phyloP scores from a whole-genome alignment of 2,113 vertebrate species.

The Pontoporia blainvillei region DNA sequence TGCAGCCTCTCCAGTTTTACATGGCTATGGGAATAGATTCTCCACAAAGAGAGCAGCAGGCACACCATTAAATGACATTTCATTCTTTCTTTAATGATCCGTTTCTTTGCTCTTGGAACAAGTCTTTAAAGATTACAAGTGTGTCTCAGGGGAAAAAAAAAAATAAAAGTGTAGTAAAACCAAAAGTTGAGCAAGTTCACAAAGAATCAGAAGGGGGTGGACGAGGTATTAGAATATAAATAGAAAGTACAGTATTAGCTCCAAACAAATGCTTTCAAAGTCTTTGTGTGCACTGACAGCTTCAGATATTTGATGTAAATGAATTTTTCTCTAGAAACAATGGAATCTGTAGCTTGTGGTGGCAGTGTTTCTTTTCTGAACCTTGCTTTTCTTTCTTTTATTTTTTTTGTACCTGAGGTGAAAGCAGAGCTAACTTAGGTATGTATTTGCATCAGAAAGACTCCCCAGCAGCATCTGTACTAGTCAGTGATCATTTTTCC shows the following conservation, averaged over 20 bases:
- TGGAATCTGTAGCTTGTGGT: slow-evolving; percentile 52
- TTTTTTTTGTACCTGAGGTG: slow-evolving; percentile 52
- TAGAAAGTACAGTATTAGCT: slow-evolving; percentile 68
- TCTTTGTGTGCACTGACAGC: slow-evolving; percentile 64
- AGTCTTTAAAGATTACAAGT: slow-evolving; percentile 65
- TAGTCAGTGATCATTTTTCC: slow-evolving; percentile 52
- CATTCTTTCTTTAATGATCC: slow-evolving; percentile 47
- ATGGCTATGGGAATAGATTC: slow-evolving; percentile 6
- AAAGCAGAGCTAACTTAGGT: slow-evolving; percentile 61
- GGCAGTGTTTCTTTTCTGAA: slow-evolving; percentile 72
- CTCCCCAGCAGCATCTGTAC: slow-evolving; percentile 22
- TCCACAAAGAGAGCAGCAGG: slow-evolving; percentile 54
- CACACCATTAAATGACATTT: background rate
- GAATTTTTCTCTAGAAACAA: slow-evolving; percentile 71
- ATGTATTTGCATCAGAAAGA: slow-evolving; percentile 67
- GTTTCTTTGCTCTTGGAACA: slow-evolving; percentile 58
- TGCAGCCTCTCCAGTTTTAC: background rate
- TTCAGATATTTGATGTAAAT: slow-evolving; percentile 72
- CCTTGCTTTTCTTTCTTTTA: slow-evolving; percentile 20
- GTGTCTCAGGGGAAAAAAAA: slow-evolving; percentile 46
- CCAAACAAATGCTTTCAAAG: slow-evolving; percentile 73
- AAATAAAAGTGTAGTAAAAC: slow-evolving; percentile 47
- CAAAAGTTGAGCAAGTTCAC: slow-evolving; percentile 70
- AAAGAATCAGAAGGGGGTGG: slow-evolving; percentile 69
- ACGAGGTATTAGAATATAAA: slow-evolving; percentile 73